Base-by-base conservation (phyloP, 2,113 vertebrate species). In the Urocitellus parryii region DNA sequence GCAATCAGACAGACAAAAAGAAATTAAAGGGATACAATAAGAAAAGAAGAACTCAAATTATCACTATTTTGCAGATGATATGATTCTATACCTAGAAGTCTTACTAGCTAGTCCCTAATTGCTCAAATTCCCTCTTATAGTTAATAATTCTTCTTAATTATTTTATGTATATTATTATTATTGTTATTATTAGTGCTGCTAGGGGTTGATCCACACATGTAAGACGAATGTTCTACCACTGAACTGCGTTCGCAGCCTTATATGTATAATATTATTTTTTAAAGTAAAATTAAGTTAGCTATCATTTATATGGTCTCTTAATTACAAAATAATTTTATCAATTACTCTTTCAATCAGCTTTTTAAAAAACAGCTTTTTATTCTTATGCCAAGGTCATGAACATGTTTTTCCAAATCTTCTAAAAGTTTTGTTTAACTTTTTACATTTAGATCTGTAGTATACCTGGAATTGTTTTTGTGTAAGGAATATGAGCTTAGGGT, bases 401-500 rank as follows among this genome's bases (percentile, higher is more conserved):
- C 73, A 58, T 96, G 53, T 88, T 94, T 32, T 83, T 61, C n/a
- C 3, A 48, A 42, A 27, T 96, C 88, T 94, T 89, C 56, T 92
- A 67, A 79, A 63, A 58, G 39, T 89, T 83, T 48, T 92, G 16
- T 70, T 70, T 70, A 70, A n/a, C 16, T 8, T 70, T 70, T 70
- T 51, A 67, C n/a, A 37, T 90, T 79, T 94, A 91, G 39, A 91
- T 78, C 53, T 51, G 1, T 18, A 53, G 20, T 81, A 63, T 22
- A 87, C 76, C 63, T 92, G 72, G 29, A 95, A 79, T 77, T 89
- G 65, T 89, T 96, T 95, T 84, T 93, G 32, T 73, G 3, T 85
- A 67, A 39, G 37, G 78, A 48, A 2, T 93, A 4, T 73, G 81
- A 90, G 17, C 25, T 48, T 80, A 45, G 37, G 48, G n/a, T 80